Conservation (phyloP, 2,888 invertebrate species). For the Taenaris catops region DNA sequence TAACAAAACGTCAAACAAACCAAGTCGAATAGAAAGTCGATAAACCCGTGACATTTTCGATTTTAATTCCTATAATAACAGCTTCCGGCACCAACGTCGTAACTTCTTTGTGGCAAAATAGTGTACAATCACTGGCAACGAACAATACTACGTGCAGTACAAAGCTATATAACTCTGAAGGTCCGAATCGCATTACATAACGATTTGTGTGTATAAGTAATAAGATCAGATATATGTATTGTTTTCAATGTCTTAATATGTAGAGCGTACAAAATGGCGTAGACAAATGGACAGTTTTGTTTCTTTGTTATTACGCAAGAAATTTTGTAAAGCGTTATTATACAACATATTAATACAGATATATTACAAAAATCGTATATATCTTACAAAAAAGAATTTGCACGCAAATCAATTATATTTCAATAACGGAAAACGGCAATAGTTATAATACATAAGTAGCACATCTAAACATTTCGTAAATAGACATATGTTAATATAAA, state of each 20-base stretch:
- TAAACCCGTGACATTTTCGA: background rate
- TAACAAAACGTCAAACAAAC: no score
- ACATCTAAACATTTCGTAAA: no score
- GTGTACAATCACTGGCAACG: constrained; percentile 1
- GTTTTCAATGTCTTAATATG: constrained; percentile 21
- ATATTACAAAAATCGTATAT: no score
- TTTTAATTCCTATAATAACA: constrained; percentile 2
- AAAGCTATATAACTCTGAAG: constrained; percentile 11
- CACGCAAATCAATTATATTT: no score
- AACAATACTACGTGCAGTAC: no score
- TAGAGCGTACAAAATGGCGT: constrained; percentile 13
- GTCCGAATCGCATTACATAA: constrained; percentile 19
- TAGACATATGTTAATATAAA: no score
- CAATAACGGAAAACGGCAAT: no score
- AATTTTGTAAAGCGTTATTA: no score
- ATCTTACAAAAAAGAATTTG: no score
- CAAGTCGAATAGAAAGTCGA: constrained; percentile 4
- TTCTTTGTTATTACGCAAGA: background rate
- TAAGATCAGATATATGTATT: constrained; percentile 11
- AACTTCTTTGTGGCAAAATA: constrained; percentile 1
- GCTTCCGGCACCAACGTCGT: background rate
- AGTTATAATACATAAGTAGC: no score
- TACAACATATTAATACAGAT: no score
- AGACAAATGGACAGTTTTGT: background rate
- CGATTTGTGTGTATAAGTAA: constrained; percentile 9